These are phyloP conservation scores for Margaritifera margaritifera DNA, from an alignment of 2,888 invertebrate species.

Conservation along the genomic window DNA sequence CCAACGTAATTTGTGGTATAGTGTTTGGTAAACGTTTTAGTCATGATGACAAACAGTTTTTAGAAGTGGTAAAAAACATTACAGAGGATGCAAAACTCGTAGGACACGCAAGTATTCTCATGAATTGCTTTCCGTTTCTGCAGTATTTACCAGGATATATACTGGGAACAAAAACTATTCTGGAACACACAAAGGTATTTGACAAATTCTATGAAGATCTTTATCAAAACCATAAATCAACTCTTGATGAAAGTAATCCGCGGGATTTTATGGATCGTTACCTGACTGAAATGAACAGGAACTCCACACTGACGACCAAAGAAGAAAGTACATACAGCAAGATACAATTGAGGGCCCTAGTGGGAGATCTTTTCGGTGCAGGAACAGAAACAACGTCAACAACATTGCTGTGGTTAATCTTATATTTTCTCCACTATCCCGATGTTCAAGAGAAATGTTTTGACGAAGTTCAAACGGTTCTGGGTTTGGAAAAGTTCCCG, in stretches of 20 bases:
- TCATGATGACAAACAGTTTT: constrained; percentile 1
- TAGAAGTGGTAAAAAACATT: background rate
- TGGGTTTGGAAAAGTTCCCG: background rate
- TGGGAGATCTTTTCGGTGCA: too few species aligned
- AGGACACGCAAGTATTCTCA: background rate
- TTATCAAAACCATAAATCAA: too few species aligned
- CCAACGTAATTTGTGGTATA: too few species aligned
- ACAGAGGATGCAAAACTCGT: background rate
- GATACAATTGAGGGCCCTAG: too few species aligned
- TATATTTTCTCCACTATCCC: constrained; percentile 17
- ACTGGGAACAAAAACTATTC: constrained; percentile 7
- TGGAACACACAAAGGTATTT: background rate
- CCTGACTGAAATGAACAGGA: too few species aligned
- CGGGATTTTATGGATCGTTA: too few species aligned
- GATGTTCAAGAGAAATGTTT: constrained; percentile 25
- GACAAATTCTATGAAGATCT: background rate
- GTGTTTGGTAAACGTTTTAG: constrained; percentile 21
- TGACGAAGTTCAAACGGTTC: constrained; percentile 18
- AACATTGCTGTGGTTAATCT: too few species aligned
- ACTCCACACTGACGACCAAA: too few species aligned
- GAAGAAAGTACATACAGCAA: too few species aligned
- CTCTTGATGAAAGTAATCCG: too few species aligned
- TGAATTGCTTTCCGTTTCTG: too few species aligned
- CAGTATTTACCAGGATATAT: constrained; percentile 10
- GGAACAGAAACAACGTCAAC: too few species aligned